These are phyloP conservation scores for Sycobia sp. DNA, from an alignment of 1,140 invertebrate genomes.

Conservation along the genomic window DNA sequence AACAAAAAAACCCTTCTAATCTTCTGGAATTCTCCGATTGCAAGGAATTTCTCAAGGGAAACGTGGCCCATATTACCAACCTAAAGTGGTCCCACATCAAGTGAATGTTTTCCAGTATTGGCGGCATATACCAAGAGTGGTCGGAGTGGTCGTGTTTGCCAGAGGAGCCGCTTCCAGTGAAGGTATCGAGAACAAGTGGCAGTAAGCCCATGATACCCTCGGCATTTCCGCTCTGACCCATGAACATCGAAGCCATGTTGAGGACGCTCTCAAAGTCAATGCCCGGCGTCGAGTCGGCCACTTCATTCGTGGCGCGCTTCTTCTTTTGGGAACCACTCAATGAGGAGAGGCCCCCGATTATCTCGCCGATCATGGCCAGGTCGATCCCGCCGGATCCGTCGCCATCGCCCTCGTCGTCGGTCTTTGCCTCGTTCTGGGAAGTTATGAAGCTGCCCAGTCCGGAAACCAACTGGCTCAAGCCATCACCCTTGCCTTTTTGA, in stretches of 20 bases:
- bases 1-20: too few relatives aligned
- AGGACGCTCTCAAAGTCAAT: slow-evolving; percentile 67
- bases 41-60: too few relatives aligned
- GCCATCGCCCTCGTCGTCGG: slow-evolving; percentile 50
- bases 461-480: slow-evolving; percentile 51
- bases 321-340: slow-evolving; percentile 26
- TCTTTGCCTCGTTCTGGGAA: slow-evolving; percentile 19
- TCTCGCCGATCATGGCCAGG: slow-evolving; percentile 60
- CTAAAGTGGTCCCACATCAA: slow-evolving; percentile 78
- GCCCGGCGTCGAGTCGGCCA: slow-evolving; percentile 39
- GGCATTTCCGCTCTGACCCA: slow-evolving; percentile 58
- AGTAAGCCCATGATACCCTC: slow-evolving; percentile 68
- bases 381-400: slow-evolving; percentile 59
- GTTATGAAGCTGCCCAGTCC: slow-evolving; percentile 62
- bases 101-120: slow-evolving; percentile 74
- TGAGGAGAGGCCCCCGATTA: slow-evolving; percentile 62
- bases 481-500: slow-evolving; percentile 32
- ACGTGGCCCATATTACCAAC: slow-evolving; percentile 38
- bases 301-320: slow-evolving; percentile 25
- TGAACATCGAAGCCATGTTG: slow-evolving; percentile 66
- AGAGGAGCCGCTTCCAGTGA: slow-evolving; percentile 53
- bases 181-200: slow-evolving; percentile 68
- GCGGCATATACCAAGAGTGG: slow-evolving; percentile 75
- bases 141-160: slow-evolving; percentile 68
- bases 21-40: too few relatives aligned